A percentile compares a stretch with the other conserved stretches of the same genome.
Conservation (phyloP, 2,797 vertebrate species). For the Graptemys geographica region DNA sequence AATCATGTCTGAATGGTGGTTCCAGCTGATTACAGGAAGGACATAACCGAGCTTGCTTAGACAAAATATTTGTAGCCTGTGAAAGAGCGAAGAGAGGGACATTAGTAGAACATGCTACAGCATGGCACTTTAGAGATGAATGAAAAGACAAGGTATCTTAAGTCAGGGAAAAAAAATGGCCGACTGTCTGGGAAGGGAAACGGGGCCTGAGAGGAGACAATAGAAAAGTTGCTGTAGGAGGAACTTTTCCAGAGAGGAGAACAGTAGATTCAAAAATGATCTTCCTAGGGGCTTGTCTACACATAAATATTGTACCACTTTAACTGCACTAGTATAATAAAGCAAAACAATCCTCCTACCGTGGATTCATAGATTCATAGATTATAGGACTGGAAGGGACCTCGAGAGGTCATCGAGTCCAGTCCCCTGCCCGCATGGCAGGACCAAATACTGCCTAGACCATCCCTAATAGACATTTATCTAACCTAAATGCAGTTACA, state of each 20-base stretch:
- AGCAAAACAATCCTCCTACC: not conserved
- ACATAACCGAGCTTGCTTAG: conserved; percentile 21
- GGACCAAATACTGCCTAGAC: no score
- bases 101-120: not conserved
- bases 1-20: conserved; percentile 35
- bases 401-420: no score
- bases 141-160: not conserved
- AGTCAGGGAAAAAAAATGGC: not conserved
- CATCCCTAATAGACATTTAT: no score
- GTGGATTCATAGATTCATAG: no score
- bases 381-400: no score
- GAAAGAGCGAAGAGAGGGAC: not conserved
- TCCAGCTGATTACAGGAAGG: conserved; percentile 46
- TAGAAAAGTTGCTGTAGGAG: not conserved
- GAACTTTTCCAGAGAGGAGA: not conserved
- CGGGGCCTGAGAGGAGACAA: not conserved
- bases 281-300: not conserved
- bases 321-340: not conserved
- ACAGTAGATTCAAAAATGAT: not conserved
- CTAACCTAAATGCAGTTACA: not conserved
- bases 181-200: not conserved
- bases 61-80: conserved; percentile 16
- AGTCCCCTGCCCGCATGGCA: no score
- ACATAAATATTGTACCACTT: not conserved
- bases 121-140: not conserved